Evolutionary conservation across 2,888 invertebrate species (phyloP), one percentile per base, ranked within the genome.

Genomic region (Opisthograptis luteolata): DNA sequence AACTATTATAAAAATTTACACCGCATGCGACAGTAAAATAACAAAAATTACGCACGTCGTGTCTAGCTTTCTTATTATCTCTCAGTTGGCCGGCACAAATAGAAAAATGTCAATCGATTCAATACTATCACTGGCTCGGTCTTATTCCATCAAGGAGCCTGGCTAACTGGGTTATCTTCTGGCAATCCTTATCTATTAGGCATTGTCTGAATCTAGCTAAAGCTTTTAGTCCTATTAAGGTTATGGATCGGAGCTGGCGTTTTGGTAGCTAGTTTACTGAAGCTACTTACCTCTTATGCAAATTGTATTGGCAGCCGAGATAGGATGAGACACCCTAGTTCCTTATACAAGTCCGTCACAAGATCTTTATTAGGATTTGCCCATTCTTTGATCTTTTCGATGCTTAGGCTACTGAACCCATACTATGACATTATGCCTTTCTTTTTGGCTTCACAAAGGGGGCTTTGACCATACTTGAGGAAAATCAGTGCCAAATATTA

Each of bases 201-300:
- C 70, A 82, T 79, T 82, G 81, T 81, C 74, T 76, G 70, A 73
- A 79, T 84, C 81, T 81, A 28, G 69, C 81, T 81, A 28, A 69
- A 76, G 69, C 62, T 40, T 20, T 40, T 61, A 66, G 68, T 68
- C 70, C 64, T 68, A 74, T 79, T 79, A 74, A 70, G 65, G 68
- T 78, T 79, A 75, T 79, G 73, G 15, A 30, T 40, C 7, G 28
- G 22, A 30, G 70, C 25, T 37, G 37, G 22, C 19, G 32, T 3
- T 17, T 10, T 10, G 3, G 10, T 25, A 10, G n/a, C 3, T 25
- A 8, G 27, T 27, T 12, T 6, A 27, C 9, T n/a, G 12, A 22
- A 22, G 5, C 8, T 27, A 27, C 10, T 27, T 27, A 27, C 10
- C 9, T 10, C 9, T 10, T 27, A 1, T 8, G 1, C 8, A 3